Base-by-base conservation (phyloP, 2,888 invertebrate genomes). In the Proisotoma minuta region DNA sequence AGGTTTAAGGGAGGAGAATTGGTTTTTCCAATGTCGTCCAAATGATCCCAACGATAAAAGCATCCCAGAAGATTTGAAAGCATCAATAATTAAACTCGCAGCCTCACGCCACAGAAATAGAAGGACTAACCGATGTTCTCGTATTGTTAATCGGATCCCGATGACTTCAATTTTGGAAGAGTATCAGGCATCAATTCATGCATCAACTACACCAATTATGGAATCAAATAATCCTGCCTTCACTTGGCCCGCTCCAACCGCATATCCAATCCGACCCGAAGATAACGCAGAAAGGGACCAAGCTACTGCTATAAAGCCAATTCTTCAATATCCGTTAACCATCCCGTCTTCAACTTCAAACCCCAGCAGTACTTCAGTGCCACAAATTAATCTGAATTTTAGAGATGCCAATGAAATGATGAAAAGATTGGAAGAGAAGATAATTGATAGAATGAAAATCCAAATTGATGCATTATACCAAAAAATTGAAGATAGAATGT, bases 381-480 rank as follows among this genome's bases (percentile, higher is more conserved):
- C 62, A 23, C 59, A 50, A 12, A 51, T 58, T 26, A 39, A 49
- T 5, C 29, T 57, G n/a, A 43, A 26, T 3, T 52, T 57, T 43
- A 57, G 67, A 50, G 60, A 66, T 49, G 60, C 60, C 23, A 58
- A 54, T 26, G 65, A 63, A 48, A 60, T 69, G 10, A 63, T 68
- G 57, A 62, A 62, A 27, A 58, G 62, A 18, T 52, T 72, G n/a
- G 72, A 72, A 49, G 72, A 72, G 24, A 72, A 72, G 51, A 70
- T 72, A 26, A 69, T 72, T 66, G 70, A 72, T 26, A 29, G 72
- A 24, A 72, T 72, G 72, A 70, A 70, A 56, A 70, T 72, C 50
- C 72, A 72, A 49, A 72, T 72, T 66, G 70, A 70, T 52, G 58
- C 66, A 8, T 48, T 72, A 23, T 70, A 70, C 28, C 66, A 70